Conservation (phyloP, 2,113 vertebrate species). For the Gambusia affinis region DNA sequence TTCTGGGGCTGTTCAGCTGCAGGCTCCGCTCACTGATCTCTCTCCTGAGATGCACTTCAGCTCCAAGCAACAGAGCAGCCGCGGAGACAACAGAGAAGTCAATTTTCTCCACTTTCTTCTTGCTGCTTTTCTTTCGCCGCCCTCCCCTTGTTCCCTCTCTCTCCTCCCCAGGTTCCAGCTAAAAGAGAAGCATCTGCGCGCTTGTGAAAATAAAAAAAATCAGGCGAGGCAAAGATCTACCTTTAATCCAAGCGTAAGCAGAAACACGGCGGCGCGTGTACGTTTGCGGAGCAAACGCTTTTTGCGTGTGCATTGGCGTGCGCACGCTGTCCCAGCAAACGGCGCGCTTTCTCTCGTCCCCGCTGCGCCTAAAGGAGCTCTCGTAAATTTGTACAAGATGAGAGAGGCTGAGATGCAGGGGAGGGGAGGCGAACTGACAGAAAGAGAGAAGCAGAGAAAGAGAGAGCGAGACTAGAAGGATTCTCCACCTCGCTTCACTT, state of each 20-base stretch:
- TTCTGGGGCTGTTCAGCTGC: slow-evolving; percentile 30
- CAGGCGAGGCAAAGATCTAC: slow-evolving; percentile 44
- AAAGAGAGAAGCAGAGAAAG: slow-evolving; percentile 25
- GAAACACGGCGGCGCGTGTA: slow-evolving; percentile 33
- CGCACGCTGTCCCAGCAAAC: slow-evolving; percentile 41
- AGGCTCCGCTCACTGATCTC: slow-evolving; percentile 48
- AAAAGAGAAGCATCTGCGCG: slow-evolving; percentile 28
- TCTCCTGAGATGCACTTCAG: slow-evolving; percentile 39
- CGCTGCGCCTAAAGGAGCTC: slow-evolving; percentile 63
- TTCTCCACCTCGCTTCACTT: slow-evolving; percentile 64
- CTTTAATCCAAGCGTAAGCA: slow-evolving; percentile 39
- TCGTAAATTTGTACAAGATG: slow-evolving; percentile 67
- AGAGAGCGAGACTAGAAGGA: slow-evolving; percentile 43
- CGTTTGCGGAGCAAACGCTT: slow-evolving; percentile 48
- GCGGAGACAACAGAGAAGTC: slow-evolving; percentile 37
- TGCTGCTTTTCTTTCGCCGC: not conserved
- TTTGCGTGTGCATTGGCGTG: not conserved
- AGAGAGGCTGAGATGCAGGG: slow-evolving; percentile 57
- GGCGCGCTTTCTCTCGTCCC: slow-evolving; percentile 43
- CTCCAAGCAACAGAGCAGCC: slow-evolving; percentile 28
- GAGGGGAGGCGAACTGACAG: slow-evolving; percentile 42
- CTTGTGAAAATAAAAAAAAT: slow-evolving; percentile 27
- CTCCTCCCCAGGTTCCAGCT: not conserved
- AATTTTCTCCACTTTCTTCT: slow-evolving; percentile 37
- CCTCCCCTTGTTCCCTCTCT: not conserved